A percentile compares a stretch with the other conserved stretches of the same genome.
Conservation (phyloP, 2,888 invertebrate genomes). For the Barypeithes pellucidus region DNA sequence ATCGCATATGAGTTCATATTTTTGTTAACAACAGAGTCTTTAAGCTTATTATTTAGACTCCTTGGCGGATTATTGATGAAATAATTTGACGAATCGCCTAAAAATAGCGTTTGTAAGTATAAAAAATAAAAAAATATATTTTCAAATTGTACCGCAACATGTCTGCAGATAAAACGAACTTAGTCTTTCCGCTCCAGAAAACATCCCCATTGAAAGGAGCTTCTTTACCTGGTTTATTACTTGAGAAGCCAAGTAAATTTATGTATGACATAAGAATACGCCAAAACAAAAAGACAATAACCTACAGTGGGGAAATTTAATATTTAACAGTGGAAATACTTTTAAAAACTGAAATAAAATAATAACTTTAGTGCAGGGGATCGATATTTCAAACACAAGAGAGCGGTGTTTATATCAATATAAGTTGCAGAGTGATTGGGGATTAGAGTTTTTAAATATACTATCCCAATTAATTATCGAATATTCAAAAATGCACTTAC, state of each 20-base stretch:
- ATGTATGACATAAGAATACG: slow-evolving; percentile 18
- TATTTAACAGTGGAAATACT: neutral
- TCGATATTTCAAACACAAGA: no score
- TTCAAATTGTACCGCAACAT: neutral
- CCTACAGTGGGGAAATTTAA: neutral
- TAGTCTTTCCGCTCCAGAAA: neutral
- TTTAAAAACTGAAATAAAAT: neutral
- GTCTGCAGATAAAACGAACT: neutral
- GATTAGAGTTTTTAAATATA: neutral
- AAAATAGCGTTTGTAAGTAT: no score
- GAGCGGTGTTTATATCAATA: no score
- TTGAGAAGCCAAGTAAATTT: slow-evolving; percentile 18
- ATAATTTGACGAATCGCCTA: no score
- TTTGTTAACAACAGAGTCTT: no score
- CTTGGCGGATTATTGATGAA: no score
- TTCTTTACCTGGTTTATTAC: slow-evolving; percentile 21
- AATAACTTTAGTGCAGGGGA: no score
- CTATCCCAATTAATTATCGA: no score
- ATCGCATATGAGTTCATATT: no score
- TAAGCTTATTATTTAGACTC: no score
- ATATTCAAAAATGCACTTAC: no score
- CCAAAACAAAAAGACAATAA: slow-evolving; percentile 19
- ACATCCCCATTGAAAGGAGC: neutral
- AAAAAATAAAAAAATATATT: no score
- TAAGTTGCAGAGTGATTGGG: neutral